phyloP scores from a whole-genome alignment of 2,797 vertebrate genomes.

The Chaunax sp. region DNA sequence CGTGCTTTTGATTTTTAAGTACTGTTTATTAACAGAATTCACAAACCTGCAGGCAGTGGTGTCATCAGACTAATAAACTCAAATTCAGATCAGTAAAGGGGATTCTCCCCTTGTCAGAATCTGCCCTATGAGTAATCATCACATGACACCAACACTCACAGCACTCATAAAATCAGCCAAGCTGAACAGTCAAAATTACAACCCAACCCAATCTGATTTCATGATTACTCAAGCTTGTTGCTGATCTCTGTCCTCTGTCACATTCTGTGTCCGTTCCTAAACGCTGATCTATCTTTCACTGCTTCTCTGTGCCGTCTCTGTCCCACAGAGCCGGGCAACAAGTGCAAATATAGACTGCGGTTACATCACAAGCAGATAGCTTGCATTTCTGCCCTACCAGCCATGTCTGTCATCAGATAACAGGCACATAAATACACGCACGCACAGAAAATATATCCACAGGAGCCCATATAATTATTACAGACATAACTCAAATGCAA shows the following conservation, averaged over 20 bases:
- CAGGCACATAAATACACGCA: slow-evolving; percentile 64
- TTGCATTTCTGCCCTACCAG: slow-evolving; percentile 75
- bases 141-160: slow-evolving; percentile 78
- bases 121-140: slow-evolving; percentile 98
- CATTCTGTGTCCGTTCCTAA: slow-evolving; percentile 7
- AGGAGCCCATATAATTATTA: slow-evolving; percentile 16
- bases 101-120: slow-evolving; percentile 89
- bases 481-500: slow-evolving; percentile 4
- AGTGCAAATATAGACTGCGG: slow-evolving; percentile 69
- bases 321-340: slow-evolving; percentile 28
- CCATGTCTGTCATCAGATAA: slow-evolving; percentile 66
- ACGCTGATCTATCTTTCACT: slow-evolving; percentile 28
- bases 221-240: neutral
- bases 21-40: neutral
- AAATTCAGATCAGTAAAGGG: slow-evolving; percentile 80
- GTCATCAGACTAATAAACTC: slow-evolving; percentile 77
- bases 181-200: slow-evolving; percentile 5
- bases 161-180: neutral
- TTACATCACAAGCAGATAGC: slow-evolving; percentile 67
- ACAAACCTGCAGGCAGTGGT: slow-evolving; percentile 9
- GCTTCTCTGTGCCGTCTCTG: slow-evolving; percentile 29
- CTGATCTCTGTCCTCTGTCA: slow-evolving; percentile 1
- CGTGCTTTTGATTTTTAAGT: neutral
- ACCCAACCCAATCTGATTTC: slow-evolving; percentile 20
- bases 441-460: slow-evolving; percentile 13